Percentiles rank a stretch among this genome's conserved stretches.
phyloP scores from a whole-genome alignment of 2,113 vertebrate species.

The Xenopus laevis region DNA sequence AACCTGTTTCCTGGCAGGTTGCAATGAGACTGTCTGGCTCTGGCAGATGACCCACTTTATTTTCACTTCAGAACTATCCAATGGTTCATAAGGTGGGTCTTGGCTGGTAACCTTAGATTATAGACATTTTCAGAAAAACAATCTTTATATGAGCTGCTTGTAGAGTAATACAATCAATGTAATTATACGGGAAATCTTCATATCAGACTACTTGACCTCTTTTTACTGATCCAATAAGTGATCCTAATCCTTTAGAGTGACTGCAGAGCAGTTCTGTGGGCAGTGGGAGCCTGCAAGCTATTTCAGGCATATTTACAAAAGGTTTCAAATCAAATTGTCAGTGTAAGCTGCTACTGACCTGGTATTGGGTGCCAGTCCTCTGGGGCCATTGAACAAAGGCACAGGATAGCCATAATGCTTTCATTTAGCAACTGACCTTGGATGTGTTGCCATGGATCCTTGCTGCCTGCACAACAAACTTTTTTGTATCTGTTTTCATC shows the following conservation, averaged over 20 bases:
- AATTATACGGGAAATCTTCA: slow-evolving; percentile 68
- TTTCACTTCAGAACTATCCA: no score
- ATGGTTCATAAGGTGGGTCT: no score
- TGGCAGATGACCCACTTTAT: no score
- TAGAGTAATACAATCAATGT: slow-evolving; percentile 66
- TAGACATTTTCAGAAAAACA: no score
- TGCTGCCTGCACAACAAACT: slow-evolving; percentile 53
- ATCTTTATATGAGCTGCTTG: slow-evolving; percentile 39
- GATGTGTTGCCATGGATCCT: slow-evolving; percentile 71
- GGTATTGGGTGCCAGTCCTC: slow-evolving; percentile 87
- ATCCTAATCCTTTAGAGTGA: slow-evolving; percentile 62
- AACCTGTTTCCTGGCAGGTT: no score
- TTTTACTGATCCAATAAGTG: slow-evolving; percentile 62
- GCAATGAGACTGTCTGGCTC: no score
- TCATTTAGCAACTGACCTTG: slow-evolving; percentile 85
- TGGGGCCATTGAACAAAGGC: slow-evolving; percentile 82
- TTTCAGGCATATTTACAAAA: slow-evolving; percentile 48
- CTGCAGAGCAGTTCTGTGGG: slow-evolving; percentile 40
- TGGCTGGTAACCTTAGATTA: no score
- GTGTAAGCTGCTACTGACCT: slow-evolving; percentile 68
- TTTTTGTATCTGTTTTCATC: no score
- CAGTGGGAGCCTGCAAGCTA: slow-evolving; percentile 39
- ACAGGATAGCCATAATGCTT: slow-evolving; percentile 91
- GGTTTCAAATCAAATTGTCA: slow-evolving; percentile 46
- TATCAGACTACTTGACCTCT: slow-evolving; percentile 64